phyloP scores from a whole-genome alignment of 1,140 invertebrate genomes.

The Leptoteleia sp. region DNA sequence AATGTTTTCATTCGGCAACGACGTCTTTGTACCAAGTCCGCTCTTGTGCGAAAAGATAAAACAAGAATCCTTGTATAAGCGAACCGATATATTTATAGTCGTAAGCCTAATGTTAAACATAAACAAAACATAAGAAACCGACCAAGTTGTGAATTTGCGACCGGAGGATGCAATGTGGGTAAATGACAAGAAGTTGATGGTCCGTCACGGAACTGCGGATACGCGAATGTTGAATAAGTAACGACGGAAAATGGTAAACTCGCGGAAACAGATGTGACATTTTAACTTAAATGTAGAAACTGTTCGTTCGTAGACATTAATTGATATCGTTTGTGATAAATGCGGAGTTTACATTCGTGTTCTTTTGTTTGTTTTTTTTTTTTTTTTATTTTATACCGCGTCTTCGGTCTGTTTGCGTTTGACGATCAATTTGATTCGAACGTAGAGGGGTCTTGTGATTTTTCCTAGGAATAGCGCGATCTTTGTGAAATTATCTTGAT shows the following conservation, averaged over 20 bases:
- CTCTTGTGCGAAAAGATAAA: constrained; percentile 63
- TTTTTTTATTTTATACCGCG: constrained; percentile 18
- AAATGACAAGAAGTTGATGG: constrained; percentile 14
- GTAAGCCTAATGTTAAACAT: constrained; percentile 76
- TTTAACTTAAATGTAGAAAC: constrained; percentile 40
- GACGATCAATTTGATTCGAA: constrained; percentile 15
- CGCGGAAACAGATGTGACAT: constrained; percentile 19
- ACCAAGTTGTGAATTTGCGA: constrained; percentile 76
- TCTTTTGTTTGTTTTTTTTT: no score
- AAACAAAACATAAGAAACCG: constrained; percentile 51
- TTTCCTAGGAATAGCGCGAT: constrained; percentile 5
- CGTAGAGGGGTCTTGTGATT: constrained; percentile 24
- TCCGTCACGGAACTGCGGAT: constrained; percentile 16
- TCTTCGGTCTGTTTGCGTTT: constrained; percentile 11
- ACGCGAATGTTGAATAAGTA: constrained; percentile 2
- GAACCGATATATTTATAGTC: constrained; percentile 78
- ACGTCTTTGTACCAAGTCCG: constrained; percentile 74
- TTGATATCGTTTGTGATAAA: constrained; percentile 47
- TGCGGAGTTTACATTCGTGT: constrained; percentile 1
- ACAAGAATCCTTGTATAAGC: constrained; percentile 74
- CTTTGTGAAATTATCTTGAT: constrained; percentile 23
- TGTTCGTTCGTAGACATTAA: constrained; percentile 47
- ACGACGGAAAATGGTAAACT: constrained; percentile 43
- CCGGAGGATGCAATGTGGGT: constrained; percentile 37
- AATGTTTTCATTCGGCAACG: constrained; percentile 74